Evolutionary conservation across 1,140 invertebrate species (phyloP).

Genomic region (Formica selysi): DNA sequence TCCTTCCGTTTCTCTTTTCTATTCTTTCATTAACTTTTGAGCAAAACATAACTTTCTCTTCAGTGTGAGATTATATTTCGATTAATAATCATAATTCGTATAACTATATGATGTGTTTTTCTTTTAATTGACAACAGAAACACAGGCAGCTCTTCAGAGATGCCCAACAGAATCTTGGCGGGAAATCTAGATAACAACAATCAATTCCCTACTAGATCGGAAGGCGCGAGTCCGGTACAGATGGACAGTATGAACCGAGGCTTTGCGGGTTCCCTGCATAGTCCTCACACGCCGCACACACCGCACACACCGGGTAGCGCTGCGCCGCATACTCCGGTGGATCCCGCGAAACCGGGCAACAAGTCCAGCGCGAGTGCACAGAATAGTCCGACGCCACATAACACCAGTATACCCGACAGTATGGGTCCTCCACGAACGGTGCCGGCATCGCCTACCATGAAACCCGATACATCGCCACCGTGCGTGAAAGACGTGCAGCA

Average conservation of each 20-base stretch:
- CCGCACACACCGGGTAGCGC: slow-evolving; percentile 83
- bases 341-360: slow-evolving; percentile 78
- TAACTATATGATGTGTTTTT: background rate
- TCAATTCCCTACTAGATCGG: slow-evolving; percentile 81
- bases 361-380: slow-evolving; percentile 83
- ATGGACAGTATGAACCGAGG: slow-evolving; percentile 84
- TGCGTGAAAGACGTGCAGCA: slow-evolving; percentile 82
- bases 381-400: slow-evolving; percentile 84
- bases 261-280: slow-evolving; percentile 82
- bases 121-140: slow-evolving; percentile 74
- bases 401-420: slow-evolving; percentile 80
- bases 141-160: slow-evolving; percentile 79
- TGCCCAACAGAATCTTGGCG: slow-evolving; percentile 81
- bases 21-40: background rate
- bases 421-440: slow-evolving; percentile 85
- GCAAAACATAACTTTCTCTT: background rate
- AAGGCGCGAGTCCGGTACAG: slow-evolving; percentile 83
- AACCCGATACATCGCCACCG: slow-evolving; percentile 83
- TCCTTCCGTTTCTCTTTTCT: too few relatives aligned
- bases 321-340: slow-evolving; percentile 83
- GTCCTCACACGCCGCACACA: slow-evolving; percentile 85
- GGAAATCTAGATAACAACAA: slow-evolving; percentile 80
- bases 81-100: background rate
- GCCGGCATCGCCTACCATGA: slow-evolving; percentile 84
- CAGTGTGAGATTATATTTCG: background rate